These are phyloP conservation scores for Zaprionus obscuricornis DNA, from an alignment of 2,888 invertebrate genomes.

Conservation along the genomic window DNA sequence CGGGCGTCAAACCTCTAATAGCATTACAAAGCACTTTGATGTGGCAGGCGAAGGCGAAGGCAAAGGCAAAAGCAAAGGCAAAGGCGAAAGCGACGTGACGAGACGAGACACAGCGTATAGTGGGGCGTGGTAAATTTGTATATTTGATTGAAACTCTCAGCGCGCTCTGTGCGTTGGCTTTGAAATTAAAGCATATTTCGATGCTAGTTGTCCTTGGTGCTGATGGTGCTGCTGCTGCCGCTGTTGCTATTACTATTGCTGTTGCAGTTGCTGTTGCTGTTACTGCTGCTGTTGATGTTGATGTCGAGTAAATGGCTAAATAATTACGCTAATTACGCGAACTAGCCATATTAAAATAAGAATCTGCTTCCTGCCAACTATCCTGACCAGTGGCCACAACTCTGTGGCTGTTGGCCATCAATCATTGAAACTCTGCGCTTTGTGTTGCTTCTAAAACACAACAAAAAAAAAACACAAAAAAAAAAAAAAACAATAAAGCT, in stretches of 20 bases:
- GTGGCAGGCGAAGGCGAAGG: conserved; percentile 32
- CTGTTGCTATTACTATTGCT: too few species aligned
- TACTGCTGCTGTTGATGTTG: too few species aligned
- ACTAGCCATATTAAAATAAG: conserved; percentile 51
- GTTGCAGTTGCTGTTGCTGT: too few species aligned
- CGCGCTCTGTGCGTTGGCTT: too few species aligned
- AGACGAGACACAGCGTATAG: neutral
- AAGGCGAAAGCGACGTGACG: neutral
- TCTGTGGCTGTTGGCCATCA: conserved; percentile 62
- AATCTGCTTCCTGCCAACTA: conserved; percentile 19
- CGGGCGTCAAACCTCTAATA: conserved; percentile 27
- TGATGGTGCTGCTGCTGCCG: too few species aligned
- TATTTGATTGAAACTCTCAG: too few species aligned
- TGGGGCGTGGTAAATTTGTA: too few species aligned
- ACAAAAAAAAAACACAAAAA: conserved; percentile 57
- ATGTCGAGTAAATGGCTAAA: conserved; percentile 45
- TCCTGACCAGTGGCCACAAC: conserved; percentile 30
- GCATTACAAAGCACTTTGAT: conserved; percentile 58
- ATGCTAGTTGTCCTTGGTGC: too few species aligned
- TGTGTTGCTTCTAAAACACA: conserved; percentile 59
- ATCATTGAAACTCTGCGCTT: conserved; percentile 58
- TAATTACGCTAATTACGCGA: conserved; percentile 69
- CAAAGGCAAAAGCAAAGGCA: too few species aligned
- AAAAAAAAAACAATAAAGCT: conserved; percentile 10
- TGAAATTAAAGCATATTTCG: too few species aligned